Evolutionary conservation across 2,797 vertebrate genomes (phyloP), one percentile per base, ranked within the genome.

Genomic region (Bradypodion ventrale): DNA sequence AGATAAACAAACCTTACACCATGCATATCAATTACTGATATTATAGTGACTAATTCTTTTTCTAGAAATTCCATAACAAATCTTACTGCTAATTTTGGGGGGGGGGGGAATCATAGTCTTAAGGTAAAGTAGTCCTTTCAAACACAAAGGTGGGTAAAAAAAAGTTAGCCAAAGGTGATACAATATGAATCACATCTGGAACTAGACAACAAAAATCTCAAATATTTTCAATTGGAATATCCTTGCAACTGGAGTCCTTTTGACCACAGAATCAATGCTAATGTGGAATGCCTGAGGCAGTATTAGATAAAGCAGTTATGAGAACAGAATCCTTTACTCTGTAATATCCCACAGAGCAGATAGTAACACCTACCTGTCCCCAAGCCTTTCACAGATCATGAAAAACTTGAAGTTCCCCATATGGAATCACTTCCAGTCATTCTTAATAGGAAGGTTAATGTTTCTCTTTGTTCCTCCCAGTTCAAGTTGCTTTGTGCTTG

Each of bases 191-290:
- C 92, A 93, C 89, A 93, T 93, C 92, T 93, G 92, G 93, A 91
- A 93, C 84, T 49, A 88, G 88, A 93, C 92, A 91, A 92, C 84
- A 83, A 89, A 93, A 93, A 93, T 89, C 92, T 92, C 91, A 93
- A 91, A 90, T 85, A 93, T 88, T 87, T 85, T 92, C 82, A 87
- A 82, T 90, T 19, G 23, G 23, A 74, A 72, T 89, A 87, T 88
- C 86, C 91, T 87, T 91, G 92, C 82, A 78, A 92, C 73, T 88
- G 86, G 88, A 94, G 92, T 86, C 87, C 85, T 86, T 91, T 87
- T 90, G 84, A 91, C 90, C 90, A 88, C 85, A 87, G 82, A 93
- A 93, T 93, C 91, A 91, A 89, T 92, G 88, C 87, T 87, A 85
- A 89, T 85, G 82, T 88, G 87, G 88, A 93, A 91, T 92, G 90